Percentiles rank a stretch among this genome's conserved stretches.
Conservation (phyloP, 2,113 vertebrate species). For the Myxocyprinus asiaticus region DNA sequence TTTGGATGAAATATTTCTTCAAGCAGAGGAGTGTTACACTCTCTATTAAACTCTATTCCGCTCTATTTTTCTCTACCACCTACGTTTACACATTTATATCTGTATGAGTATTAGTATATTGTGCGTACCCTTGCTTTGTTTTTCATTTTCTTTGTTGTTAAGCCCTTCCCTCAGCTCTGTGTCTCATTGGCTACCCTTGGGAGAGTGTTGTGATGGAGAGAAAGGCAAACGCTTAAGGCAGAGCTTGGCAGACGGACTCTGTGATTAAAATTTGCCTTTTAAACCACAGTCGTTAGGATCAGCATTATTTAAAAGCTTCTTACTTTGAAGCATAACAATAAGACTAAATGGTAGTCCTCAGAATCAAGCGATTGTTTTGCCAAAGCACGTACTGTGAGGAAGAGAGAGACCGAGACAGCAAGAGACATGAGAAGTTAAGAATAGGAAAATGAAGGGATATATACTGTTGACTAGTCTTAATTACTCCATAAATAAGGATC, state of each 20-base stretch:
- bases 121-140: constrained; percentile 2
- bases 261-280: constrained; percentile 59
- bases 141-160: constrained; percentile 33
- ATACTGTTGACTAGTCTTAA: constrained; percentile 46
- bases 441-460: constrained; percentile 41
- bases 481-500: constrained; percentile 52
- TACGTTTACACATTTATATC: constrained; percentile 8
- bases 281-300: constrained; percentile 49
- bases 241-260: constrained; percentile 49
- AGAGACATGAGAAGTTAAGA: no score
- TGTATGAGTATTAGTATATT: constrained; percentile 1
- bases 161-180: constrained; percentile 5
- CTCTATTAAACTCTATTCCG: background rate
- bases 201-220: constrained; percentile 40
- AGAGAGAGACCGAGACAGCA: background rate
- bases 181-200: constrained; percentile 29
- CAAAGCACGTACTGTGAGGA: constrained; percentile 33
- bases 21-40: background rate
- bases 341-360: constrained; percentile 48
- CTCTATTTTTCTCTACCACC: constrained; percentile 6
- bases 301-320: constrained; percentile 57
- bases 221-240: constrained; percentile 42
- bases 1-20: no score
- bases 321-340: constrained; percentile 56
- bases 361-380: constrained; percentile 48